These are phyloP conservation scores for Miltochrista miniata DNA, from an alignment of 2,888 invertebrate genomes.

Conservation along the genomic window DNA sequence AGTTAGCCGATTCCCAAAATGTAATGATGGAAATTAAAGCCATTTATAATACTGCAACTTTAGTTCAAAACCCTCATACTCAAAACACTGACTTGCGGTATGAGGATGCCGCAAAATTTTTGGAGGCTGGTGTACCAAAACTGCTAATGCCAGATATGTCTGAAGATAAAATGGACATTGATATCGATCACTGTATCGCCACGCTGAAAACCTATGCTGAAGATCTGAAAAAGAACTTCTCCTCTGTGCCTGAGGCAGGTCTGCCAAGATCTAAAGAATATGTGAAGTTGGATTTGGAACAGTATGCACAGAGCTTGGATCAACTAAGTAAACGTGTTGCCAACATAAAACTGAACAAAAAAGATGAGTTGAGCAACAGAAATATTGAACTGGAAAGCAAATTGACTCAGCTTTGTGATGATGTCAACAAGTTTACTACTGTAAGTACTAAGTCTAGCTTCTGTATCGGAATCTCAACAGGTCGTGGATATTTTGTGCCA, in stretches of 20 bases:
- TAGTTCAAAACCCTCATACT: conserved; percentile 15
- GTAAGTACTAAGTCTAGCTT: conserved; percentile 38
- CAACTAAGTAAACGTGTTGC: conserved; percentile 63
- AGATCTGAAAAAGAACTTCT: conserved; percentile 57
- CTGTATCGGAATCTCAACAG: no score
- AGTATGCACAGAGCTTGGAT: conserved; percentile 63
- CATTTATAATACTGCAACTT: conserved; percentile 55
- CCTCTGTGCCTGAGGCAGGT: conserved; percentile 28
- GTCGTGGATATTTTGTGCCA: no score
- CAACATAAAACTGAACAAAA: conserved; percentile 56
- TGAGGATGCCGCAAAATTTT: conserved; percentile 57
- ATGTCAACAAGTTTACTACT: conserved; percentile 69
- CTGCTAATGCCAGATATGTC: conserved; percentile 65
- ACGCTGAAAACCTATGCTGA: conserved; percentile 64
- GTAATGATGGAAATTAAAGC: conserved; percentile 64
- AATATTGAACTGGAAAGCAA: conserved; percentile 63
- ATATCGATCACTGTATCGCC: conserved; percentile 60
- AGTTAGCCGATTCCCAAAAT: conserved; percentile 64
- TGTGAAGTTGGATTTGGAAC: conserved; percentile 53
- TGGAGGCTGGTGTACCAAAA: conserved; percentile 58
- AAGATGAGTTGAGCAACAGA: conserved; percentile 42
- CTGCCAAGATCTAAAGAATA: conserved; percentile 33
- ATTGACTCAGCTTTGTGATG: conserved; percentile 56
- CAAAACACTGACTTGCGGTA: conserved; percentile 41
- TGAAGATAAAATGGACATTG: conserved; percentile 47